Percentiles rank a stretch among this genome's conserved stretches.
Evolutionary conservation across 2,797 vertebrate genomes (phyloP).

Genomic region (Xerus rutilus): DNA sequence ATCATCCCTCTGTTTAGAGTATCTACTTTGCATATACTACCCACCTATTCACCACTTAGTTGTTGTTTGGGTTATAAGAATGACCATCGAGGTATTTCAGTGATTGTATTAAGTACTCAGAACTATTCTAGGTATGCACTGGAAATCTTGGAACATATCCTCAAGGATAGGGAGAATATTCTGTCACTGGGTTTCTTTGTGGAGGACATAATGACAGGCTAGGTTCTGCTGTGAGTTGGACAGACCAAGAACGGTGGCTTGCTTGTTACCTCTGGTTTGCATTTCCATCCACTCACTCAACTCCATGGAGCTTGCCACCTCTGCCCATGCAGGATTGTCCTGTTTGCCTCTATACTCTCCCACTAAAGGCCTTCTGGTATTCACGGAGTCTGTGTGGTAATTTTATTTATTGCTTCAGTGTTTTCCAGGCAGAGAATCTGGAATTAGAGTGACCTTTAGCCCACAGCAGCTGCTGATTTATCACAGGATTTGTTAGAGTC

Average conservation of each 20-base stretch:
- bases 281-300: neutral
- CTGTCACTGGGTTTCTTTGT: neutral
- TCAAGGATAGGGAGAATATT: neutral
- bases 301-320: neutral
- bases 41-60: neutral
- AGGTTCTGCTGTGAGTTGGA: neutral
- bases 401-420: constrained; percentile 63
- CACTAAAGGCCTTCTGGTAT: neutral
- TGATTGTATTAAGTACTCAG: neutral
- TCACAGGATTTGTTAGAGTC: constrained; percentile 66
- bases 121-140: neutral
- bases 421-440: constrained; percentile 73
- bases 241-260: neutral
- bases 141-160: neutral
- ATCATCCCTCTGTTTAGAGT: too few species aligned
- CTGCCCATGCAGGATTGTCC: neutral
- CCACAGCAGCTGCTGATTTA: constrained; percentile 80
- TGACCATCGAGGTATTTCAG: neutral
- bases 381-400: constrained; percentile 52
- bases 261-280: neutral
- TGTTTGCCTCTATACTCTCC: neutral
- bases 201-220: neutral
- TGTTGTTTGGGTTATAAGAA: neutral
- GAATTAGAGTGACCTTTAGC: constrained; percentile 77
- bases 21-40: too few species aligned